Evolutionary conservation across 2,113 vertebrate genomes (phyloP), one percentile per base, ranked within the genome.

Genomic region (Lasiurus borealis): DNA sequence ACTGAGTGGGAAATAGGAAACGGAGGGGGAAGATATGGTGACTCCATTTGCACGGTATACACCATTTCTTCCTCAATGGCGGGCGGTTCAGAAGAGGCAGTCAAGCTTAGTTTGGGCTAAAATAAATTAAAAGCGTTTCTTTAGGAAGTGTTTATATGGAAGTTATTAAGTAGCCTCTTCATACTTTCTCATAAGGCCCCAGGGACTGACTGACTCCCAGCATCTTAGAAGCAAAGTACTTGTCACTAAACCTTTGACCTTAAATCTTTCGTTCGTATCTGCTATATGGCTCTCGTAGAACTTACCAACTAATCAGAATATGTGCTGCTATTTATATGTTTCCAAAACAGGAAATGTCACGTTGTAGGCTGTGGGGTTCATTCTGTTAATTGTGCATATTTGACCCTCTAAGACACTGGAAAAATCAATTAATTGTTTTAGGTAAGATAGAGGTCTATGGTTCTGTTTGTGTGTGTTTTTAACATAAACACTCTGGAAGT

Each of bases 191-290:
- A 27, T 68, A 66, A 72, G 27, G 25, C 29, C 71, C 27, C 29
- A 14, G 72, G 27, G 34, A 44, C 10, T 64, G 34, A 36, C 10
- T 64, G 66, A 81, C 15, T 64, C 18, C 44, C 76, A 59, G 50
- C 59, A 8, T 15, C n/a, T 73, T 62, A 66, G 52, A 93, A 69
- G 71, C 46, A 44, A 76, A 68, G 13, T 87, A n/a, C 57, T 94
- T 78, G 29, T 54, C 59, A 85, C 46, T 46, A 93, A 94, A 46
- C 11, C 52, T 69, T 93, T 94, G n/a, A 71, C 9, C n/a, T 89
- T 92, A 44, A 88, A 68, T 85, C 68, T 82, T 77, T n/a, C 44
- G 87, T 64, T 80, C 71, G 48, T 81, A 36, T 92, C 54, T 85
- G 77, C 85, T 57, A 81, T 75, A n/a, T 77, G 44, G 16, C 34